Conservation (phyloP, 2,113 vertebrate species). For the Archocentrus centrarchus region DNA sequence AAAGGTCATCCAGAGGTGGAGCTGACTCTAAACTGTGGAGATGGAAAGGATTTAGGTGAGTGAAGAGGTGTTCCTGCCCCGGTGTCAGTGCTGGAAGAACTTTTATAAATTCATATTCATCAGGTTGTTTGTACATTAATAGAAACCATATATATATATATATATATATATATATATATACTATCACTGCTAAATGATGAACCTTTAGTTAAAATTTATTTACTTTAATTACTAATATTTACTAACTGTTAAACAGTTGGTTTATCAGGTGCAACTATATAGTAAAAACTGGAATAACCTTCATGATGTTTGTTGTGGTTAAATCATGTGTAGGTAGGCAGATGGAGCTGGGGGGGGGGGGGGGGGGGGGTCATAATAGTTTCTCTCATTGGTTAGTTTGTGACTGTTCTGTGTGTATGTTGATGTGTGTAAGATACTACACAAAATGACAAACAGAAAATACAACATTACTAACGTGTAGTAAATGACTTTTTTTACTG, state of each 20-base stretch:
- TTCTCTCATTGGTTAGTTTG: not conserved
- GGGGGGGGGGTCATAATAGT: too few relatives aligned
- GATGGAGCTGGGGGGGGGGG: not conserved
- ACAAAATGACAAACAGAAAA: too few relatives aligned
- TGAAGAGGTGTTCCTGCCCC: not conserved
- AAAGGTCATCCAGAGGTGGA: slow-evolving; percentile 25
- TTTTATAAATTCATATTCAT: not conserved
- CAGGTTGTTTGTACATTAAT: too few relatives aligned
- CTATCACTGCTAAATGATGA: too few relatives aligned
- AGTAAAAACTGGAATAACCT: not conserved
- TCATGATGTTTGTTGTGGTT: not conserved
- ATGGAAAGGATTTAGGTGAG: slow-evolving; percentile 52
- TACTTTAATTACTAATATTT: not conserved
- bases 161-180: too few relatives aligned
- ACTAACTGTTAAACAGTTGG: not conserved
- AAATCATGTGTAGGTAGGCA: not conserved
- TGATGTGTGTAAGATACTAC: too few relatives aligned
- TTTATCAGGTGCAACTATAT: not conserved
- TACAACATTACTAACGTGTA: too few relatives aligned
- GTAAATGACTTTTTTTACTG: too few relatives aligned
- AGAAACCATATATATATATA: too few relatives aligned
- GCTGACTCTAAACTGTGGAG: slow-evolving; percentile 66
- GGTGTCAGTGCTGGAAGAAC: not conserved
- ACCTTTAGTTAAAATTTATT: too few relatives aligned
- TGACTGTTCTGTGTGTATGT: too few relatives aligned